Percentiles rank a stretch among this genome's conserved stretches.
Evolutionary conservation across 2,888 invertebrate species (phyloP).

Genomic region (Abscondita cerata): DNA sequence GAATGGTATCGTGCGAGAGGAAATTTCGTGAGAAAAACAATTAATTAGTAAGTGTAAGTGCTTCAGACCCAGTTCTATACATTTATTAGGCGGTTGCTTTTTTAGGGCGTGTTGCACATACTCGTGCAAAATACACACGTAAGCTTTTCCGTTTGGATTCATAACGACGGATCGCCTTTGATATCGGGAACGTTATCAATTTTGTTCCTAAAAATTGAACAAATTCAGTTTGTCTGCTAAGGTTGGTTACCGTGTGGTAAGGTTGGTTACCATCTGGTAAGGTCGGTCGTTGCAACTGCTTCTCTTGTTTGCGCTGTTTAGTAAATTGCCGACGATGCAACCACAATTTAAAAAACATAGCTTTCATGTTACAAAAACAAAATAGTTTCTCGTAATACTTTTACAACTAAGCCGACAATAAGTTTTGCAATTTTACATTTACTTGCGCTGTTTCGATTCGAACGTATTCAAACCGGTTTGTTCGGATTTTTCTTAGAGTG

Average conservation of each 20-base stretch:
- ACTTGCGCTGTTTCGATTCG: conserved; percentile 89
- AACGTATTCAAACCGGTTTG: conserved; percentile 49
- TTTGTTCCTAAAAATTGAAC: conserved; percentile 72
- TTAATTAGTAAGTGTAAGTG: too few species aligned
- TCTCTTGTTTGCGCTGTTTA: conserved; percentile 78
- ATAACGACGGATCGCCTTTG: conserved; percentile 64
- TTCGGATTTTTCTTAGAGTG: conserved; percentile 67
- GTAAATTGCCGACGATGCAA: conserved; percentile 86
- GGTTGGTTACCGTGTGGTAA: too few species aligned
- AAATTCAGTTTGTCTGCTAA: too few species aligned
- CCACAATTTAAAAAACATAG: conserved; percentile 88
- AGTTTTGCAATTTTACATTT: conserved; percentile 81
- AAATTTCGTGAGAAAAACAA: conserved; percentile 74
- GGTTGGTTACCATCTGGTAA: conserved; percentile 72
- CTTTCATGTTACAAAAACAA: conserved; percentile 85
- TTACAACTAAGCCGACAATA: conserved; percentile 76
- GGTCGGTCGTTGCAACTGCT: conserved; percentile 81
- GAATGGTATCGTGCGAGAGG: too few species aligned
- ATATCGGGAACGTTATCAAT: conserved; percentile 87
- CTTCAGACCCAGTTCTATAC: conserved; percentile 89
- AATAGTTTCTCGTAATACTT: conserved; percentile 87
- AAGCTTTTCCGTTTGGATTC: conserved; percentile 96
- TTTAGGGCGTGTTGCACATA: conserved; percentile 95
- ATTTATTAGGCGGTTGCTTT: conserved; percentile 92
- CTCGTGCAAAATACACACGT: conserved; percentile 96